Evolutionary conservation across 1,140 invertebrate species (phyloP).

Genomic region (Notospermus geniculatus): DNA sequence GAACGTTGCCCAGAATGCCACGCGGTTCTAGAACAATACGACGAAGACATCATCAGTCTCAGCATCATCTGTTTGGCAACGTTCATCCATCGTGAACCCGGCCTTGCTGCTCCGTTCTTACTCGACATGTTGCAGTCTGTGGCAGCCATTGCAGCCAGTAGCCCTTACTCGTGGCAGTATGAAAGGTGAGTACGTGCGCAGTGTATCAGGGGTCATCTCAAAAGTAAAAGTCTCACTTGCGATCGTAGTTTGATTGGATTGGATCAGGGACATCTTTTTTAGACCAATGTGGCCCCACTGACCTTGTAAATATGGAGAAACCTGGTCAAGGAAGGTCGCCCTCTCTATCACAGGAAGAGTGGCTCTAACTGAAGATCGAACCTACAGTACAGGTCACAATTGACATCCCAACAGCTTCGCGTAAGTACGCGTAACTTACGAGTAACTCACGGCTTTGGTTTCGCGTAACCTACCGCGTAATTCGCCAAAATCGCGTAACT

Average conservation of each 20-base stretch:
- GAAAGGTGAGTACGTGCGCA: slow-evolving; percentile 62
- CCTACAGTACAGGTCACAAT: no score
- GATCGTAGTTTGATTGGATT: slow-evolving; percentile 12
- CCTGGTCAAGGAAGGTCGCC: no score
- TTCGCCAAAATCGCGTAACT: no score
- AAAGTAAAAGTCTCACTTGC: not conserved
- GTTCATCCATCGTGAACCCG: slow-evolving; percentile 93
- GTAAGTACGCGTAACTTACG: no score
- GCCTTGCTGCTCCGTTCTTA: slow-evolving; percentile 84
- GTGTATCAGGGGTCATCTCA: not conserved
- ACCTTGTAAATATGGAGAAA: no score
- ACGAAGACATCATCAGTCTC: slow-evolving; percentile 93
- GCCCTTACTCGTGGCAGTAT: slow-evolving; percentile 54
- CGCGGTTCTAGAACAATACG: slow-evolving; percentile 86
- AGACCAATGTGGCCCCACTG: no score
- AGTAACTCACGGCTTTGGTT: no score
- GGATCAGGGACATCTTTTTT: no score
- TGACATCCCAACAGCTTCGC: no score
- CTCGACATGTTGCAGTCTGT: slow-evolving; percentile 86
- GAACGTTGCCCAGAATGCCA: slow-evolving; percentile 58
- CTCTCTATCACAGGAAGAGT: no score
- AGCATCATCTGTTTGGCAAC: slow-evolving; percentile 92
- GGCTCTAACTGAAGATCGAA: no score
- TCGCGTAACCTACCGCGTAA: no score
- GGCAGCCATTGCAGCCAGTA: slow-evolving; percentile 68